These are phyloP conservation scores for Neolamprologus modestus DNA, from an alignment of 2,113 vertebrate genomes.

Conservation along the genomic window DNA sequence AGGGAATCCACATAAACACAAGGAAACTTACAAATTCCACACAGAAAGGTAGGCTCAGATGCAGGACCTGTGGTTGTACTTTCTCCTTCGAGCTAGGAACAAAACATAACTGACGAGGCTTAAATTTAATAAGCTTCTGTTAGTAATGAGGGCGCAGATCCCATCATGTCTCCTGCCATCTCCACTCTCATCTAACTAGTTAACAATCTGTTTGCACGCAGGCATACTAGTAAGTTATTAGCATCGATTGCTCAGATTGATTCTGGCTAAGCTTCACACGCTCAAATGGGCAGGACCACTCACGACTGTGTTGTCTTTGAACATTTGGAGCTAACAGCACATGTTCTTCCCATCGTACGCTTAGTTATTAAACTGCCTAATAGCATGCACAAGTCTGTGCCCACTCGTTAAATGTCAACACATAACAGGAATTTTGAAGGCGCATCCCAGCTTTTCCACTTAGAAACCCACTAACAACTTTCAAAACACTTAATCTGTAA, in stretches of 20 bases:
- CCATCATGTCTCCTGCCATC: neutral
- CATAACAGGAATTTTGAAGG: neutral
- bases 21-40: neutral
- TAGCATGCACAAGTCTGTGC: neutral
- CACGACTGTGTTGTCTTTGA: neutral
- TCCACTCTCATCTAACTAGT: neutral
- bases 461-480: neutral
- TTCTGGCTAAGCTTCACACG: neutral
- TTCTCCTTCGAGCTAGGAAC: neutral
- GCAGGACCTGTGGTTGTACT: neutral
- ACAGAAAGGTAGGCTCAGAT: neutral
- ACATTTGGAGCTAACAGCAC: neutral
- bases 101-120: neutral
- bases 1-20: neutral
- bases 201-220: constrained; percentile 30
- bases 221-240: neutral
- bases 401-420: neutral
- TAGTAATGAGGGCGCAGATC: neutral
- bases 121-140: constrained; percentile 17
- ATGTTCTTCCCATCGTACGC: neutral
- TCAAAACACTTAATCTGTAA: neutral
- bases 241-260: neutral
- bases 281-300: neutral
- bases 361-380: neutral
- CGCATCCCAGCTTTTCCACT: neutral